A percentile compares a stretch with the other conserved stretches of the same genome.
Conservation (phyloP, 1,140 invertebrate genomes). For the Drosophila ohnishii region DNA sequence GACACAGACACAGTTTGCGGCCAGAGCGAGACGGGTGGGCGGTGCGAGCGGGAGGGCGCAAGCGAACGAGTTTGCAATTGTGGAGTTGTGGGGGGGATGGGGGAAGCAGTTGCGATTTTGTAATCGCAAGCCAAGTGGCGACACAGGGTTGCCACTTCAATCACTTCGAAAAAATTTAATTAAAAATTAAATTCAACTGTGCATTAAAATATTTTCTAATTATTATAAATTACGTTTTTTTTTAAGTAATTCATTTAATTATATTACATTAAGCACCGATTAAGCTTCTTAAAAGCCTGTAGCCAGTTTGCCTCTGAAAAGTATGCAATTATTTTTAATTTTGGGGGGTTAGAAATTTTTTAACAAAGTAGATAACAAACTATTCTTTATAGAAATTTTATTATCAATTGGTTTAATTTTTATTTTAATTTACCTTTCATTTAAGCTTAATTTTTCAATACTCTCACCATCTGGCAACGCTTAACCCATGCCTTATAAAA, state of each 20-base stretch:
- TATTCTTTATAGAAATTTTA: too few species aligned
- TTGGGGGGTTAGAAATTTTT: too few species aligned
- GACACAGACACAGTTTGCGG: conserved; percentile 79
- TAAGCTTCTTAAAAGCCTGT: too few species aligned
- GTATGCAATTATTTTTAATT: too few species aligned
- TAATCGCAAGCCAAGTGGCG: conserved; percentile 41
- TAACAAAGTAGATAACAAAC: too few species aligned
- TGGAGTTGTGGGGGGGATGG: conserved; percentile 1
- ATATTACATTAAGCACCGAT: too few species aligned
- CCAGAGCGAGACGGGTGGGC: conserved; percentile 47
- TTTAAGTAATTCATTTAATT: too few species aligned
- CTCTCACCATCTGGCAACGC: conserved; percentile 7
- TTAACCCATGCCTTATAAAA: conserved; percentile 28
- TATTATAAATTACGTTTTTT: too few species aligned
- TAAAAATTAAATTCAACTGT: too few species aligned
- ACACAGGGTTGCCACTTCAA: conserved; percentile 42
- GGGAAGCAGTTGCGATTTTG: conserved; percentile 49
- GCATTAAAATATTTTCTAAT: too few species aligned
- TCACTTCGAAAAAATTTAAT: too few species aligned
- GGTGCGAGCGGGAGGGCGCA: not conserved
- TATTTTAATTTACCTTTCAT: not conserved
- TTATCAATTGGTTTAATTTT: not conserved
- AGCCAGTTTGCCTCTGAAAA: too few species aligned
- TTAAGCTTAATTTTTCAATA: not conserved
- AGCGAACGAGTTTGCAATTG: conserved; percentile 49